Percentiles rank a stretch among this genome's conserved stretches.
Evolutionary conservation across 2,113 vertebrate species (phyloP).

Genomic region (Paramisgurnus dabryanus): DNA sequence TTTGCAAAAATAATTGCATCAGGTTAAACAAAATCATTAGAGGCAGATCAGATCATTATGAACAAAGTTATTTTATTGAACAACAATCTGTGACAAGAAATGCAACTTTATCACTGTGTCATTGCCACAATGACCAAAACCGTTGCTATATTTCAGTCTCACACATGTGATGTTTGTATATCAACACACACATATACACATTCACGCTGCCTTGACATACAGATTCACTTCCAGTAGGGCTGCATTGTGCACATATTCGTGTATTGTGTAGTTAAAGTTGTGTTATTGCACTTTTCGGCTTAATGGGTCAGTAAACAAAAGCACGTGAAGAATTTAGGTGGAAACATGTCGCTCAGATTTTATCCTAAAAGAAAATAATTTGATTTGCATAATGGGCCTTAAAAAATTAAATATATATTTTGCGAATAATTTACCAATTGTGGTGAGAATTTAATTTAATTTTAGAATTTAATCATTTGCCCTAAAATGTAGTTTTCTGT

Average conservation of each 20-base stretch:
- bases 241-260: constrained; percentile 25
- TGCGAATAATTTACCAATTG: too few species aligned
- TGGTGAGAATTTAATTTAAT: too few species aligned
- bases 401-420: too few species aligned
- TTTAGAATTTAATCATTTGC: background rate
- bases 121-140: constrained; percentile 60
- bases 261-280: constrained; percentile 64
- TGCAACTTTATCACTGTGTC: constrained; percentile 56
- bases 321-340: background rate
- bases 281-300: constrained; percentile 68
- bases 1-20: too few species aligned
- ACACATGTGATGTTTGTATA: constrained; percentile 39
- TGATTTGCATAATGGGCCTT: background rate
- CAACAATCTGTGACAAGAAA: constrained; percentile 72
- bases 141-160: constrained; percentile 56
- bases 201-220: constrained; percentile 38
- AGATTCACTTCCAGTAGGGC: constrained; percentile 47
- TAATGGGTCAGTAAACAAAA: background rate
- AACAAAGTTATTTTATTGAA: constrained; percentile 71
- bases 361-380: too few species aligned
- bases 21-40: constrained; percentile 14
- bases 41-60: constrained; percentile 55
- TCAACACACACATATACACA: constrained; percentile 45
- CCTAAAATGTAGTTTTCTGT: background rate
- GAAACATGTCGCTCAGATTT: too few species aligned